phyloP scores from a whole-genome alignment of 2,888 invertebrate genomes.

The Desoria tigrina region DNA sequence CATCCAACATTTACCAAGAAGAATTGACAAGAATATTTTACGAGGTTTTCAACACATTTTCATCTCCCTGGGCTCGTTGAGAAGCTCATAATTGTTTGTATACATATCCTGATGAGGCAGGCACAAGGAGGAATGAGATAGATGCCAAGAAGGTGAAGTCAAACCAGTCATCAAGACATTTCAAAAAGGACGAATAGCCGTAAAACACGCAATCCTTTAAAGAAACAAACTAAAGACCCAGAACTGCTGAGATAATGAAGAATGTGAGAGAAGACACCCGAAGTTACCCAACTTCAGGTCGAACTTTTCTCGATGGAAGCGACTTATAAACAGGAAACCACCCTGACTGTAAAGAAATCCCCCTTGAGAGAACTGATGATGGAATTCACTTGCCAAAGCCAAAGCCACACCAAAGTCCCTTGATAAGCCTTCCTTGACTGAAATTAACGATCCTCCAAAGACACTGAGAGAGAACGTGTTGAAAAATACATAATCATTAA shows the following conservation, averaged over 20 bases:
- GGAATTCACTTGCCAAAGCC: conserved; percentile 12
- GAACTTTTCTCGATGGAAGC: background rate
- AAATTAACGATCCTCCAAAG: conserved; percentile 12
- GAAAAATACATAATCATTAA: conserved; percentile 10
- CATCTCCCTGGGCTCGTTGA: background rate
- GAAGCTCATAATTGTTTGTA: conserved; percentile 8
- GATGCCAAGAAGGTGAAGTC: conserved; percentile 10
- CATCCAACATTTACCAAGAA: background rate
- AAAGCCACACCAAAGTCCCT: conserved; percentile 8
- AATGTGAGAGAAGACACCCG: background rate
- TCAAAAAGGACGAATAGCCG: conserved; percentile 28
- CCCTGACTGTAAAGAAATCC: conserved; percentile 1
- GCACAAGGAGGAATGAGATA: background rate
- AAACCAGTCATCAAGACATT: conserved; percentile 8
- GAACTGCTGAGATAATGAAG: conserved; percentile 6
- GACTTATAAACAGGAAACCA: conserved; percentile 6
- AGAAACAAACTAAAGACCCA: background rate
- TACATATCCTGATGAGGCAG: conserved; percentile 10
- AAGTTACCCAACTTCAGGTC: background rate
- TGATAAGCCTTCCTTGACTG: conserved; percentile 7
- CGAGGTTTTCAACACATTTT: conserved; percentile 8
- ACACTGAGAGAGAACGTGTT: conserved; percentile 5
- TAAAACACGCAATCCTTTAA: conserved; percentile 21
- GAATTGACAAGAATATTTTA: conserved; percentile 10
- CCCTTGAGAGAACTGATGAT: conserved; percentile 3